Evolutionary conservation across 1,140 invertebrate species (phyloP), one percentile per base, ranked within the genome.

Genomic region (Ephestia elutella): DNA sequence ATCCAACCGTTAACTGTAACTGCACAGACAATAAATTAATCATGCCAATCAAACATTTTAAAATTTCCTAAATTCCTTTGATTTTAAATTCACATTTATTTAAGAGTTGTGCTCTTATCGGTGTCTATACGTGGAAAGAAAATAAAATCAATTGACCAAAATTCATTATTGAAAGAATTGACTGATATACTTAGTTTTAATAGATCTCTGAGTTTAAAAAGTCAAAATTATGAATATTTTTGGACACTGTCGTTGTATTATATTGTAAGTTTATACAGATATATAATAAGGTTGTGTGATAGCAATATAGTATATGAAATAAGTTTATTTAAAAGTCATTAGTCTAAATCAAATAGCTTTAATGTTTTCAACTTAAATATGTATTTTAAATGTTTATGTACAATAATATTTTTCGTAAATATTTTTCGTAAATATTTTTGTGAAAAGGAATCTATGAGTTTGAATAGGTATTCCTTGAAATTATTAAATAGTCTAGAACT

Each of bases 301-400:
- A 80, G 60, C 50, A 63, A 78, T 78, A 78, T 80, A 76, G 61
- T 77, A 80, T 82, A 85, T 79, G 60, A 56, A 54, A 65, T 76
- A 72, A 77, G 65, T 80, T 70, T 84, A 84, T 73, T 56, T 38
- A 25, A 58, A 54, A 70, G 65, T 65, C 67, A 73, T 54, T 66
- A 66, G 20, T 57, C 67, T 68, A 70, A 72, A 73, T 77, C 80
- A 73, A 82, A 82, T 73, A 82, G 78, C 78, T 82, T 85, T 82
- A 82, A 81, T 55, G 57, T 60, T 62, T 21, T 44, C n/a, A 1
- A 44, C 15, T 44, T 15, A 17, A 44, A 17, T 44, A 44, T 44
- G n/a, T 44, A 44, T 44, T 15, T 44, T 1, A 44, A 44, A 35
- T 5, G n/a, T 44, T 54, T 54, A 25, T 60, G 30, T 51, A 19